phyloP scores from a whole-genome alignment of 2,797 vertebrate species.

The Thunnus albacares region DNA sequence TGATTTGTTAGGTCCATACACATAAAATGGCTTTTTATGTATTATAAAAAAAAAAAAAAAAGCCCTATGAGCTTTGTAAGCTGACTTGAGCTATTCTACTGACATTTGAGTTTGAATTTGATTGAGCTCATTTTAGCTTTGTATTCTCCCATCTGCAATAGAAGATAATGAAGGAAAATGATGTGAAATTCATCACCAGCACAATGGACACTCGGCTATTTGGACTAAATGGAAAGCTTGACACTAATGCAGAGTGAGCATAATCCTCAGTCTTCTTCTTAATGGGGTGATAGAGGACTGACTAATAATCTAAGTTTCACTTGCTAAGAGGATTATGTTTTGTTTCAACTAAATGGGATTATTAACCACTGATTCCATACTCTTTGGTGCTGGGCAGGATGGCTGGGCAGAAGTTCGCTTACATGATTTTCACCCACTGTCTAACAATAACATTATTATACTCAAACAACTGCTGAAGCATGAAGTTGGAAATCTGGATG shows the following conservation, averaged over 20 bases:
- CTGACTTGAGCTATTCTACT: not conserved
- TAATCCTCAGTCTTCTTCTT: slow-evolving; percentile 70
- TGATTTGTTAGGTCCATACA: not conserved
- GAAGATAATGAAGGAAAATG: slow-evolving; percentile 26
- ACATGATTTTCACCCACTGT: slow-evolving; percentile 50
- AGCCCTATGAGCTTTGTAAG: not conserved
- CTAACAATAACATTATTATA: slow-evolving; percentile 62
- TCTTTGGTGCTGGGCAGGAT: slow-evolving; percentile 60
- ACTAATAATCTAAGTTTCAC: slow-evolving; percentile 75
- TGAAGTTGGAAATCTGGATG: slow-evolving; percentile 12
- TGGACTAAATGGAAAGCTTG: slow-evolving; percentile 43
- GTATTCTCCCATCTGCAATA: slow-evolving; percentile 16
- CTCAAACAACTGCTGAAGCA: slow-evolving; percentile 33
- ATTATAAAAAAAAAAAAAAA: not conserved
- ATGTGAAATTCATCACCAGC: slow-evolving; percentile 33
- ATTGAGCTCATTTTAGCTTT: not conserved
- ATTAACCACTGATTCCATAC: slow-evolving; percentile 53
- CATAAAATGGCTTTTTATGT: not conserved
- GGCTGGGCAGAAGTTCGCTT: slow-evolving; percentile 61
- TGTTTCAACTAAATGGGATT: slow-evolving; percentile 79
- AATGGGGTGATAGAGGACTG: slow-evolving; percentile 63
- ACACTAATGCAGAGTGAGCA: slow-evolving; percentile 61
- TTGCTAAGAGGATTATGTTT: slow-evolving; percentile 81
- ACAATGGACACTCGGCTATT: slow-evolving; percentile 38
- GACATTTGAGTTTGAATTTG: not conserved